Conservation (phyloP, 2,888 invertebrate species). For the Drosophila engyochracea region DNA sequence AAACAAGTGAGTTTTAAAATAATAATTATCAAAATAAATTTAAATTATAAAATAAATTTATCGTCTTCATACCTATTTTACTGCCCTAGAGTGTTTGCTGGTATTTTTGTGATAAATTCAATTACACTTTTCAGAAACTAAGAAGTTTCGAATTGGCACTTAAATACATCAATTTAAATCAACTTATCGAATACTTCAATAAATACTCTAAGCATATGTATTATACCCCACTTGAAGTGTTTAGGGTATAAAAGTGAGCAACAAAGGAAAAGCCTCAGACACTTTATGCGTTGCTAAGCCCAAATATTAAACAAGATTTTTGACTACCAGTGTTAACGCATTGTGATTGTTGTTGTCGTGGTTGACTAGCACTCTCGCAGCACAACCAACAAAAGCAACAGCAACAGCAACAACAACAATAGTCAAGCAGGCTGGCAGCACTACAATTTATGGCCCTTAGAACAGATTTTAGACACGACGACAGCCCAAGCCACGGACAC, state of each 20-base stretch:
- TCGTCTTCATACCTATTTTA: background rate
- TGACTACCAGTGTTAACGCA: conserved; percentile 76
- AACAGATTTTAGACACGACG: conserved; percentile 76
- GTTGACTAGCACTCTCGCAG: conserved; percentile 11
- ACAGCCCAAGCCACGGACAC: conserved; percentile 50
- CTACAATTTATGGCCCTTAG: conserved; percentile 77
- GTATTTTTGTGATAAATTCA: background rate
- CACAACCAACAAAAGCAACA: conserved; percentile 10
- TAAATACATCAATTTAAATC: too few species aligned
- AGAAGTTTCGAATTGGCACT: background rate
- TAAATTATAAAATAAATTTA: background rate
- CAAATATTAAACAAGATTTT: conserved; percentile 75
- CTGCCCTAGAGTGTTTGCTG: background rate
- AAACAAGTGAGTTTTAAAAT: background rate
- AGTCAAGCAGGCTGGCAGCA: conserved; percentile 22
- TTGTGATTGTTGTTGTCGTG: conserved; percentile 56
- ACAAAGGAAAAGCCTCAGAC: conserved; percentile 37
- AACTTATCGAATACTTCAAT: background rate
- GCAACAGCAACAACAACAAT: conserved; percentile 12
- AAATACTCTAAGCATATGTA: background rate
- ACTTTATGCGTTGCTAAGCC: conserved; percentile 55
- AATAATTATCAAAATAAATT: background rate
- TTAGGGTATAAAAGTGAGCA: conserved; percentile 7
- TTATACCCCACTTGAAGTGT: background rate
- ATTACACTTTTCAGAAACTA: background rate